phyloP scores from a whole-genome alignment of 1,140 invertebrate genomes.

The Bombyx mori region ASM3026992v2 NC_085113.1:1162001-1162500 shows the following conservation, averaged over 20 bases:
- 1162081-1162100: constrained; percentile 57
- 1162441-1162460: constrained; percentile 88
- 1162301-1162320: constrained; percentile 71
- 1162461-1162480: constrained; percentile 83
- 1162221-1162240: constrained; percentile 88
- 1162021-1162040: constrained; percentile 75
- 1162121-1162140: constrained; percentile 80
- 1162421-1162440: constrained; percentile 82
- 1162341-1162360: constrained; percentile 64
- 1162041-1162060: constrained; percentile 75
- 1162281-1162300: constrained; percentile 67
- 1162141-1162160: constrained; percentile 75
- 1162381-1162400: constrained; percentile 55
- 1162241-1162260: constrained; percentile 72
- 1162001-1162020: constrained; percentile 75
- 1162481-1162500: constrained; percentile 74
- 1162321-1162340: constrained; percentile 60
- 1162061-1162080: constrained; percentile 58
- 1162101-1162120: constrained; percentile 75
- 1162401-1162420: constrained; percentile 63
- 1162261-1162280: constrained; percentile 48
- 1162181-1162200: constrained; percentile 67
- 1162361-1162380: constrained; percentile 58
- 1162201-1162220: constrained; percentile 86
- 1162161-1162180: constrained; percentile 66